Base-by-base conservation (phyloP, 2,113 vertebrate species). In the Cyanistes caeruleus region DNA sequence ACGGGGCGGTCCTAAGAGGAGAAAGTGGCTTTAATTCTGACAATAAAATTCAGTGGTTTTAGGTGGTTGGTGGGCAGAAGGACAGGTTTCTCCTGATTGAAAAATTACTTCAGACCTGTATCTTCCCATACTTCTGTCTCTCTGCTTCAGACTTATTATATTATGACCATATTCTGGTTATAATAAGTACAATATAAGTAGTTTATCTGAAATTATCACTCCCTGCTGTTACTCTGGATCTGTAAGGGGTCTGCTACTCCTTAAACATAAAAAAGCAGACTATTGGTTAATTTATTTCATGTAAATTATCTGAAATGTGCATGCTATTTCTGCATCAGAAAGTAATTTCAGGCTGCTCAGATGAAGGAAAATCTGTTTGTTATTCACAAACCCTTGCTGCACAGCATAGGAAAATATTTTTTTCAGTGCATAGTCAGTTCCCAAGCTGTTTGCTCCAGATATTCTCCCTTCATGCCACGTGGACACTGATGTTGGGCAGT, bases 321-420 rank as follows among this genome's bases (percentile, higher is more conserved):
- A 21, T 25, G 23, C 46, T 63, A 55, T 75, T 94, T 88, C 79
- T 79, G 49, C 63, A 70, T 59, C 52, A 81, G 63, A 70, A 93
- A 94, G 44, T 59, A 77, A 92, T 91, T 91, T 77, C 78, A 80
- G 74, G 60, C 78, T 67, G 64, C 67, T 77, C 43, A 55, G 82
- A 82, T 44, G 44, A 87, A 70, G 75, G 21, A 59, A 90, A 95
- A 92, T 90, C 84, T 91, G 76, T 95, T 94, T 95, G 75, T 74
- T 90, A 92, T 87, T 91, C 60, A 14, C 73, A 94, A 96, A 48
- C 14, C 25, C 51, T 63, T 59, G 10, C 83, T 52, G 52, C 86
- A 86, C 35, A 86, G 72, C n/a, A 14, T 2, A 90, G 85, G 60
- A 88, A 95, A 95, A 74, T 63, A 88, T 82, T 95, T 90, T 90